Evolutionary conservation across 2,113 vertebrate genomes (phyloP), one percentile per base, ranked within the genome.

Genomic region (Psammodynastes pulverulentus): DNA sequence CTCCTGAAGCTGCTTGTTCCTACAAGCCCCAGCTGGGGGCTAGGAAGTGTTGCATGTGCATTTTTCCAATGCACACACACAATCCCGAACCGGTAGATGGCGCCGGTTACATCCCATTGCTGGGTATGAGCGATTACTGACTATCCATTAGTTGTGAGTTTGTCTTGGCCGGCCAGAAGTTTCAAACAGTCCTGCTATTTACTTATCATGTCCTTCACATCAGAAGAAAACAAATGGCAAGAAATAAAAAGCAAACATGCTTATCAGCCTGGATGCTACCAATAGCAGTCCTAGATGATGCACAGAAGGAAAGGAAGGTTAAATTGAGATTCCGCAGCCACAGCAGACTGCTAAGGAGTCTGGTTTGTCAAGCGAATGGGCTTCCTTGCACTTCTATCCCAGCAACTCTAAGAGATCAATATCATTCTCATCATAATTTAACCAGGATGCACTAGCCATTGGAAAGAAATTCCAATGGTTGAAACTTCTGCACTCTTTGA

Each of bases 151-250:
- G 29, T 9, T 34, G 43, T 5, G n/a, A 24, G 21, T 58, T 19
- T 34, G 17, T 52, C 6, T 45, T 39, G 87, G 87, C n/a, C 1
- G 43, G 17, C 9, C 6, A 39, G 23, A 2, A 9, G 53, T 0
- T 12, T 26, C 4, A 48, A 19, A 85, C n/a, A 23, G 92, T 0
- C 24, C 89, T 23, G 88, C 23, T 84, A 62, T 84, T 45, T 90
- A 72, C 89, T 91, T 54, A 58, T 46, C 90, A 62, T 94, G 92
- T n/a, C 72, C 87, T 45, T 84, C 85, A 62, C 24, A 21, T 54
- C 67, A 51, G 17, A 3, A 21, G 34, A 85, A 48, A 91, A 89
- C 87, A 84, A 91, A 93, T 45, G 29, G 46, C 92, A 58, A 54
- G 10, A 17, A 52, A 51, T 39, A 5, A 89, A 54, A 4, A 0